A percentile compares a stretch with the other conserved stretches of the same genome.
phyloP scores from a whole-genome alignment of 2,888 invertebrate species.

The Xestia xanthographa region DNA sequence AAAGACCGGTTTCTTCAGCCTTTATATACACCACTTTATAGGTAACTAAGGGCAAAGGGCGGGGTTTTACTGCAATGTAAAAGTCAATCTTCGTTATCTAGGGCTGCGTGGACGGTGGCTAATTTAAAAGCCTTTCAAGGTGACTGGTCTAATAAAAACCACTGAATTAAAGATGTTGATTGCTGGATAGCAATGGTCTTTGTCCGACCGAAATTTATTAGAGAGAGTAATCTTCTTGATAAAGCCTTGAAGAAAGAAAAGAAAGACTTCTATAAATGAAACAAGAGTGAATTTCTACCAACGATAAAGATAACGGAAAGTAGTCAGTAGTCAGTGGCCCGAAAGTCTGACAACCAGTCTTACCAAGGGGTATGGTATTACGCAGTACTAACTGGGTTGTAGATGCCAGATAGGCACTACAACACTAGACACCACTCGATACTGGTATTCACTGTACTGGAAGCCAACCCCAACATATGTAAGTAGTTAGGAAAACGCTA shows the following conservation, averaged over 20 bases:
- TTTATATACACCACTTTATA: constrained; percentile 59
- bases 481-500: background rate
- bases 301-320: background rate
- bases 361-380: background rate
- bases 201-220: constrained; percentile 1
- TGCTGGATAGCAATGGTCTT: constrained; percentile 6
- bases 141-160: constrained; percentile 48
- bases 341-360: background rate
- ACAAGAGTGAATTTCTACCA: background rate
- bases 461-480: background rate
- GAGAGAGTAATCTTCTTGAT: background rate
- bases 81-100: constrained; percentile 80
- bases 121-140: constrained; percentile 72
- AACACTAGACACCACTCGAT: too few relatives aligned
- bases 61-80: constrained; percentile 74
- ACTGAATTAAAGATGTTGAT: constrained; percentile 30
- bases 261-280: background rate
- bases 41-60: constrained; percentile 60
- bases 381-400: background rate
- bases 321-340: background rate
- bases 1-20: constrained; percentile 36
- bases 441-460: background rate
- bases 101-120: constrained; percentile 64
- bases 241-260: constrained; percentile 1
- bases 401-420: background rate